Percentiles rank a stretch among this genome's conserved stretches.
Evolutionary conservation across 1,140 invertebrate species (phyloP).

Genomic region (Holotrichia oblita): DNA sequence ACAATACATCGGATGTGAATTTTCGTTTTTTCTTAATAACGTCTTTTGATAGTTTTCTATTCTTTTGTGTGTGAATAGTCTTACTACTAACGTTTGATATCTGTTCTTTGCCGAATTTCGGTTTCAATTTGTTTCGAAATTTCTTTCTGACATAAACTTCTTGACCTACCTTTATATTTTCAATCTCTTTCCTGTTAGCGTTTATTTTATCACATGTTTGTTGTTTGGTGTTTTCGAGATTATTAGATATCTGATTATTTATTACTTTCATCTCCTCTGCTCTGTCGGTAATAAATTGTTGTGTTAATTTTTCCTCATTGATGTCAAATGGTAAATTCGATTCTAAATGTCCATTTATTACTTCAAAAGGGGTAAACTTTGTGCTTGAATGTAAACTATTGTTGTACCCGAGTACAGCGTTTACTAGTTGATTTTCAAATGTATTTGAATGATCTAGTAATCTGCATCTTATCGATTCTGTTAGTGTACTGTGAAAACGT

Average conservation of each 20-base stretch:
- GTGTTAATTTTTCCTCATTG: background rate
- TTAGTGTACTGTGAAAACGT: conserved; percentile 7
- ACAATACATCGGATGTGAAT: background rate
- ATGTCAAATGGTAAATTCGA: background rate
- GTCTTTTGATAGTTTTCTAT: background rate
- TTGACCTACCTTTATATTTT: background rate
- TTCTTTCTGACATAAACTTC: background rate
- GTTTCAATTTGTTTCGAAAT: background rate
- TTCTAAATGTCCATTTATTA: conserved; percentile 22
- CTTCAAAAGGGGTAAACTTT: conserved; percentile 27
- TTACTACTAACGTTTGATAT: background rate
- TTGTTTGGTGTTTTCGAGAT: conserved; percentile 8
- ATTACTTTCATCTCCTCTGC: conserved; percentile 11
- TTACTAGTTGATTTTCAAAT: background rate
- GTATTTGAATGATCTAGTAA: background rate
- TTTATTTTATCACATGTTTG: conserved; percentile 1
- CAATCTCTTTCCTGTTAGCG: background rate
- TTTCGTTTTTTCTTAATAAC: background rate
- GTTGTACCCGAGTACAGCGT: conserved; percentile 31
- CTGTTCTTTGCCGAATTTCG: background rate
- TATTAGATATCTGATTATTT: background rate
- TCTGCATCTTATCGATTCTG: conserved; percentile 6
- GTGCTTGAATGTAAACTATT: conserved; percentile 27
- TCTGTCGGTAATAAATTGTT: conserved; percentile 9
- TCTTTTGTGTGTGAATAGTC: background rate